phyloP scores from a whole-genome alignment of 1,140 invertebrate species.

The Neotoxoptera formosana region DNA sequence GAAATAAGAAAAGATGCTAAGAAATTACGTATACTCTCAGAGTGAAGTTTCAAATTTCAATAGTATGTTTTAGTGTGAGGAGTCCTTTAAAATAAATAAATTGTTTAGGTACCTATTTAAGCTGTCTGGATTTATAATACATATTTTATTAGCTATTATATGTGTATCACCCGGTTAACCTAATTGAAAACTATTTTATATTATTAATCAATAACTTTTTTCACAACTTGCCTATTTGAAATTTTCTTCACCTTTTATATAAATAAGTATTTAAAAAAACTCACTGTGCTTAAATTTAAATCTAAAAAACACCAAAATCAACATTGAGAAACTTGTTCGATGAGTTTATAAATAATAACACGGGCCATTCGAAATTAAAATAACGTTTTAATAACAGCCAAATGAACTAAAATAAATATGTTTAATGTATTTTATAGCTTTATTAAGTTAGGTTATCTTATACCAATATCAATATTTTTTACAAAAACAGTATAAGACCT shows the following conservation, averaged over 20 bases:
- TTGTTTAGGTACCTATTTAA: neutral
- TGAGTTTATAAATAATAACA: neutral
- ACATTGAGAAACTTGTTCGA: neutral
- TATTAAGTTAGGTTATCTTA: neutral
- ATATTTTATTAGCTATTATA: neutral
- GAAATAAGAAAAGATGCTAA: neutral
- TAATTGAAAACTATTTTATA: slow-evolving; percentile 39
- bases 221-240: neutral
- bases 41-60: too few species aligned
- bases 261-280: neutral
- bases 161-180: neutral
- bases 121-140: too few species aligned
- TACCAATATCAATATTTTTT: neutral
- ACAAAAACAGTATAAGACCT: neutral
- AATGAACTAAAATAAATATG: too few species aligned
- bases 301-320: neutral
- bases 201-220: neutral
- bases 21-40: neutral
- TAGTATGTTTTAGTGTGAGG: neutral
- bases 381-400: neutral
- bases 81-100: neutral
- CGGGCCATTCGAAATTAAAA: too few species aligned
- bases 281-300: neutral
- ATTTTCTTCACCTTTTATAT: neutral
- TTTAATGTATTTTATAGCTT: neutral